phyloP scores from a whole-genome alignment of 2,113 vertebrate species.

The Protobothrops mucrosquamatus region DNA sequence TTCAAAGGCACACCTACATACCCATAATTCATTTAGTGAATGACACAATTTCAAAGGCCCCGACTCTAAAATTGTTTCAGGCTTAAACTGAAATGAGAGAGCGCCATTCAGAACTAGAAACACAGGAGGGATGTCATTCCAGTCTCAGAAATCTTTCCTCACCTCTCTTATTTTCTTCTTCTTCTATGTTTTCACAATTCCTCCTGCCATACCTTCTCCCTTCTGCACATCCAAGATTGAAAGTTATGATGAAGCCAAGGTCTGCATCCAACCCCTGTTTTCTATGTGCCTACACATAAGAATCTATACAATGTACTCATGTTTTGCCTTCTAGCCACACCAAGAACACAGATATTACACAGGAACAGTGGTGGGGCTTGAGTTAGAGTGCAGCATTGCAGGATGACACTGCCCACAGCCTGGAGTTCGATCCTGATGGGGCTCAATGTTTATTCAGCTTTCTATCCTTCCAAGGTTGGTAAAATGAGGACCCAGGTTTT shows the following conservation, averaged over 20 bases:
- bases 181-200: not conserved
- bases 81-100: not conserved
- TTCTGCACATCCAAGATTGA: not conserved
- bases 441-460: not conserved
- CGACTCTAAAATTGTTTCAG: not conserved
- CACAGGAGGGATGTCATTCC: not conserved
- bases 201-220: not conserved
- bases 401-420: not conserved
- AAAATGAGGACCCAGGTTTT: not conserved
- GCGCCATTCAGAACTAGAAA: not conserved
- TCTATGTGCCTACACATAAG: not conserved
- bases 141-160: not conserved
- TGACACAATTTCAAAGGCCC: not conserved
- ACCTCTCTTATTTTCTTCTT: not conserved
- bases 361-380: not conserved
- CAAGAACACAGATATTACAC: not conserved
- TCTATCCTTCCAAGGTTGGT: not conserved
- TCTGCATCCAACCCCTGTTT: not conserved
- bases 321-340: not conserved
- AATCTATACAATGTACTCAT: not conserved
- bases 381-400: not conserved
- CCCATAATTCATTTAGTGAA: not conserved
- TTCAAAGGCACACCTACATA: not conserved
- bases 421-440: not conserved
- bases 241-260: not conserved